phyloP scores from a whole-genome alignment of 2,888 invertebrate genomes.

The Dynastes hyllus region DNA sequence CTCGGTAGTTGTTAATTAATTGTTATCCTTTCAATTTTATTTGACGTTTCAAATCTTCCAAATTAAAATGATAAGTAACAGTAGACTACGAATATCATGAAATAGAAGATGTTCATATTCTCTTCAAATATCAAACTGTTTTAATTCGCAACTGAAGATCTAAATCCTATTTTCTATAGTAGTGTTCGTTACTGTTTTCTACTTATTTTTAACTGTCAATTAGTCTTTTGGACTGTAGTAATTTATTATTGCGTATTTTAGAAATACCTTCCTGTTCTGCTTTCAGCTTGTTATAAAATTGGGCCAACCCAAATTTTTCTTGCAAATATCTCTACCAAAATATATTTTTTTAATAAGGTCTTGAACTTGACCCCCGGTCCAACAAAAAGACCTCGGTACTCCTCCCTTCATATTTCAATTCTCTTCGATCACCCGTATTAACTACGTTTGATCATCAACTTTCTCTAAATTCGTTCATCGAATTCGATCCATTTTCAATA shows the following conservation, averaged over 20 bases:
- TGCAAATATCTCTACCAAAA: not conserved
- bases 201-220: not conserved
- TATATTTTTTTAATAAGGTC: no score
- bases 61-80: no score
- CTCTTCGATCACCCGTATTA: not conserved
- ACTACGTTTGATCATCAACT: not conserved
- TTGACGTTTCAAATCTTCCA: no score
- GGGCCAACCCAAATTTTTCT: no score
- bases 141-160: no score
- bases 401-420: not conserved
- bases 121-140: no score
- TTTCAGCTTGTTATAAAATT: not conserved
- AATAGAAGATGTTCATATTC: no score
- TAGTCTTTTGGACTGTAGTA: not conserved
- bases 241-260: not conserved
- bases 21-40: no score
- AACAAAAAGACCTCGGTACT: not conserved
- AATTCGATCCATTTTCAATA: constrained; percentile 14
- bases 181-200: not conserved
- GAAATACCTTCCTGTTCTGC: not conserved
- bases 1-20: no score
- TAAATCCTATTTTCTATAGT: no score
- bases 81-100: no score
- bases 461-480: constrained; percentile 4
- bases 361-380: constrained; percentile 22